Evolutionary conservation across 1,140 invertebrate species (phyloP), one percentile per base, ranked within the genome.

Genomic region (Pteromalus puparum): DNA sequence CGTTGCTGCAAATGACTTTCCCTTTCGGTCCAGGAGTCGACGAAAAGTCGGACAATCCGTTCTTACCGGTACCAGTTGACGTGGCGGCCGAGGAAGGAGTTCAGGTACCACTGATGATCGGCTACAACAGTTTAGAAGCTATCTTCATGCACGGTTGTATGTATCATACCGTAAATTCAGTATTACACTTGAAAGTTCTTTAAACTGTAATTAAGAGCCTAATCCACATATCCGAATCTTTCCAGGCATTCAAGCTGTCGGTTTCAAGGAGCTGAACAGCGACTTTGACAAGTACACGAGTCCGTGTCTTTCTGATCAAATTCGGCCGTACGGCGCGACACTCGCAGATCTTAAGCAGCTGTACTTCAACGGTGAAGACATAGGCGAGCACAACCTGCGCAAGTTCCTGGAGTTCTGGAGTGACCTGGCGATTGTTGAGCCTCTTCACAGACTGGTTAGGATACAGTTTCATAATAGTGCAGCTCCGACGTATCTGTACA

Each of bases 81-180:
- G 77, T 86, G 18, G 83, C 90, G 12, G 88, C 87, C 28, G 91
- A 93, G 61, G 90, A 91, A 67, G 93, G 93, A 61, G 87, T 93
- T 46, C 93, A 94, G 81, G 92, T 96, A 15, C 95, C 95, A 0
- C 90, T 94, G 24, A 92, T 96, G 21, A 87, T 94, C 24, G 96
- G 96, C 0, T 94, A 94, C 67, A 95, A 93, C 87, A 90, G 88
- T 21, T 89, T 92, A 13, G 96, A 96, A 91, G 94, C 94, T 24
- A 26, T 28, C 26, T 65, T 65, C 61, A 7, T 65, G 15, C 5
- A 65, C 61, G 7, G 38, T 9, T 65, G 61, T 65, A 65, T 12
- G 61, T 65, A 65, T 65, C 21, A 21, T 65, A 42, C 38, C 38
- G 10, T 9, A 42, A 1, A 42, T 42, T 12, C 38, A 42, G 10